Percentiles rank a stretch among this genome's conserved stretches.
These are phyloP conservation scores for Protonibea diacanthus DNA, from an alignment of 2,797 vertebrate genomes.

Conservation along the genomic window DNA sequence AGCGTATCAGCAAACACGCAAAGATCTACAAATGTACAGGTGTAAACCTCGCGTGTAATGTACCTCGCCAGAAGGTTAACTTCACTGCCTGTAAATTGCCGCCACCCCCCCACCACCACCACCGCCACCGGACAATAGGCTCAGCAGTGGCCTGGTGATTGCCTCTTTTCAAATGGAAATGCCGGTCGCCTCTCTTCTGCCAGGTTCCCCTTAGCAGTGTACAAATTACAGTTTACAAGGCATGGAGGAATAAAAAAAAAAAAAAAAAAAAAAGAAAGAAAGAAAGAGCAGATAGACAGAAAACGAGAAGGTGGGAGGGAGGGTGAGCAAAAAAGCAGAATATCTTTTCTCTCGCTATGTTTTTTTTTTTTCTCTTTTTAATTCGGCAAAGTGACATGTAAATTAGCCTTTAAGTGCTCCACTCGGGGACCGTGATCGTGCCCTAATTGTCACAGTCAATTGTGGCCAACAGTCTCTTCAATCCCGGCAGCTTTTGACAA, in stretches of 20 bases:
- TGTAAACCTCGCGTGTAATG: constrained; percentile 53
- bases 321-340: constrained; percentile 89
- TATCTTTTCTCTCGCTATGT: constrained; percentile 87
- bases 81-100: constrained; percentile 73
- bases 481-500: constrained; percentile 96
- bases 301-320: constrained; percentile 50
- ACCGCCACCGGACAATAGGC: constrained; percentile 93
- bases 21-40: constrained; percentile 32
- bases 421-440: constrained; percentile 95
- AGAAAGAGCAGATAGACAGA: constrained; percentile 46
- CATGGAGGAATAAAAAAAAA: constrained; percentile 85
- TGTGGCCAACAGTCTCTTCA: constrained; percentile 99
- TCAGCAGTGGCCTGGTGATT: constrained; percentile 98
- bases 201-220: constrained; percentile 93
- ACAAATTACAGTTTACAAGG: constrained; percentile 99
- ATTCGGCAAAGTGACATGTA: constrained; percentile 98
- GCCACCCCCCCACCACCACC: constrained; percentile 59
- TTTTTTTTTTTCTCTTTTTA: constrained; percentile 86
- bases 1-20: constrained; percentile 60
- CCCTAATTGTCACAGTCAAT: constrained; percentile 99
- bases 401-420: constrained; percentile 99
- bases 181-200: constrained; percentile 90
- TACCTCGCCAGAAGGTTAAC: constrained; percentile 80
- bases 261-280: constrained; percentile 5
- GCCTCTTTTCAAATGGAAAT: constrained; percentile 99